These are phyloP conservation scores for Callyntrura guangdongensis DNA, from an alignment of 2,888 invertebrate species.

Conservation along the genomic window DNA sequence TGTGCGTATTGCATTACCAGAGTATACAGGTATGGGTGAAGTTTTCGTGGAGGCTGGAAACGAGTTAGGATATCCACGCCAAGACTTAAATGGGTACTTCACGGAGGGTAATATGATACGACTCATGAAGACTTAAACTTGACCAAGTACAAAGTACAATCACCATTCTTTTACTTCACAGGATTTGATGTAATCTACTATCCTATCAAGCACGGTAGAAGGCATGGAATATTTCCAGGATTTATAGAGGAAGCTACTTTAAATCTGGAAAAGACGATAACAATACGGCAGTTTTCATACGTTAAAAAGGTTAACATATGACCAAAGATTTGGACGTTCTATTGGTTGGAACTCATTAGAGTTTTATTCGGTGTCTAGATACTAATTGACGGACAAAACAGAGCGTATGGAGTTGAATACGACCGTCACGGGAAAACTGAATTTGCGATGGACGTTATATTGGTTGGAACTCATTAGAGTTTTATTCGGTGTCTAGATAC, in stretches of 20 bases:
- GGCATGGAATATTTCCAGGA: conserved; percentile 73
- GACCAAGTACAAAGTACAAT: no score
- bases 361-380: conserved; percentile 5
- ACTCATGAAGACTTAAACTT: no score
- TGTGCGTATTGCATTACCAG: conserved; percentile 74
- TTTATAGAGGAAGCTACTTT: conserved; percentile 76
- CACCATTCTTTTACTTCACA: neutral
- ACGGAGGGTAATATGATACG: no score
- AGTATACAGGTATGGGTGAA: conserved; percentile 81
- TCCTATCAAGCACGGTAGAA: conserved; percentile 79
- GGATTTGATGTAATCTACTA: conserved; percentile 82
- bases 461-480: no score
- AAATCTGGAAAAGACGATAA: conserved; percentile 70
- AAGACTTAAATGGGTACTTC: conserved; percentile 79
- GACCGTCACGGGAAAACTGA: conserved; percentile 78
- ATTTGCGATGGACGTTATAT: no score
- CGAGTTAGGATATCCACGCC: conserved; percentile 78
- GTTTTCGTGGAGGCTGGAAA: conserved; percentile 73
- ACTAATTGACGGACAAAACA: conserved; percentile 67
- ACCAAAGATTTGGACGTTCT: no score
- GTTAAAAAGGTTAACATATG: conserved; percentile 78
- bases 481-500: conserved; percentile 9
- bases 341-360: no score
- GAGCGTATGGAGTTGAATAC: conserved; percentile 82
- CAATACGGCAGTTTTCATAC: conserved; percentile 77